A percentile compares a stretch with the other conserved stretches of the same genome.
phyloP scores from a whole-genome alignment of 2,113 vertebrate species.

The Acrocephalus kingi region DNA sequence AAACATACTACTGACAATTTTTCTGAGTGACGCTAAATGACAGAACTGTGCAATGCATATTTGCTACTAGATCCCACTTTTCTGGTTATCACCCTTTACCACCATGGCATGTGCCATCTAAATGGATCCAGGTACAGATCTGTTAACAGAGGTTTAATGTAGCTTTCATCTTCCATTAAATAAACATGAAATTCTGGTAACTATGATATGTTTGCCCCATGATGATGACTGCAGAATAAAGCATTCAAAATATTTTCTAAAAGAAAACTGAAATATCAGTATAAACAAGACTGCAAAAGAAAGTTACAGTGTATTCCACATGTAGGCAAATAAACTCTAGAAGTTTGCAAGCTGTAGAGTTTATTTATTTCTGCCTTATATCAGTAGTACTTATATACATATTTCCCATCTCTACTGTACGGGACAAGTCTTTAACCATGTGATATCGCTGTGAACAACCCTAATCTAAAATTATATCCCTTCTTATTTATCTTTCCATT shows the following conservation, averaged over 20 bases:
- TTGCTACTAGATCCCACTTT: not conserved
- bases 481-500: not conserved
- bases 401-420: not conserved
- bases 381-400: not conserved
- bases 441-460: fast-evolving
- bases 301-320: not conserved
- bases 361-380: not conserved
- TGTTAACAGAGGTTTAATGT: not conserved
- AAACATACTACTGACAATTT: not conserved
- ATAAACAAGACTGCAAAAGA: not conserved
- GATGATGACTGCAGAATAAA: not conserved
- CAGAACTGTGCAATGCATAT: not conserved
- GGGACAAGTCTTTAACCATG: not conserved
- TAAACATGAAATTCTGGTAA: not conserved
- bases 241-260: not conserved
- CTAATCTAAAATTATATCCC: not conserved
- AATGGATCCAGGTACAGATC: not conserved
- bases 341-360: not conserved
- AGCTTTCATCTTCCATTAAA: not conserved
- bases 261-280: not conserved
- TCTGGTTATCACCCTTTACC: not conserved
- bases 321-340: not conserved
- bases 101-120: not conserved
- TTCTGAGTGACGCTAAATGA: not conserved
- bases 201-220: not conserved